Base-by-base conservation (phyloP, 2,797 vertebrate species). In the Buceros bicornis region DNA sequence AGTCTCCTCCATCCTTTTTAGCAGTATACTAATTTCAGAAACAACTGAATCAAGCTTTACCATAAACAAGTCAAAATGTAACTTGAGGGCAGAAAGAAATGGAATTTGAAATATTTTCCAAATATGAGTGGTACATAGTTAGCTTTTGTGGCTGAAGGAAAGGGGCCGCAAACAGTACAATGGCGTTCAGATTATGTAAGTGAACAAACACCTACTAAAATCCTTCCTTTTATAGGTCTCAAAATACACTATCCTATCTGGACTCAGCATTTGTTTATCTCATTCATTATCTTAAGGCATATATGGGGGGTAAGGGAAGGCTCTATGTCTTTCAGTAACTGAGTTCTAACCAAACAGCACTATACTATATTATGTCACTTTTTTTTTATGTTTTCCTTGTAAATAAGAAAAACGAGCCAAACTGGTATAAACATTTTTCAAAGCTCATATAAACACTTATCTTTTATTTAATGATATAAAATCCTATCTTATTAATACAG, bases 31-130 rank as follows among this genome's bases (percentile, higher is more conserved):
- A 70, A 94, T 87, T 95, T 85, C 82, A 90, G 42, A 82, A 95
- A 65, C 60, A n/a, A 82, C 29, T n/a, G 40, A 64, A 87, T 73
- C 37, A 89, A 90, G 33, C 33, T 89, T 87, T 79, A 78, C 56
- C 56, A 91, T 76, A 87, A 95, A 81, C 87, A 87, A 93, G 33
- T 82, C n/a, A 67, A 94, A 90, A 42, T 3, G 6, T 76, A 93
- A 95, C 74, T 79, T 48, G 33, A 86, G 40, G 62, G 62, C 6
- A 62, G n/a, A 92, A 91, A 89, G 26, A 33, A 58, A 40, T 11
- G 10, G 43, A 83, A 94, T 48, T 22, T 1, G 2, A 89, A 94
- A 60, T 57, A 76, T 60, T 78, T 84, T 67, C 50, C 62, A 80
- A 87, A 31, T 40, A 66, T 51, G 45, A 83, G 7, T 21, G 11